Percentiles rank a stretch among this genome's conserved stretches.
Conservation (phyloP, 1,140 invertebrate genomes). For the Penaeus chinensis region DNA sequence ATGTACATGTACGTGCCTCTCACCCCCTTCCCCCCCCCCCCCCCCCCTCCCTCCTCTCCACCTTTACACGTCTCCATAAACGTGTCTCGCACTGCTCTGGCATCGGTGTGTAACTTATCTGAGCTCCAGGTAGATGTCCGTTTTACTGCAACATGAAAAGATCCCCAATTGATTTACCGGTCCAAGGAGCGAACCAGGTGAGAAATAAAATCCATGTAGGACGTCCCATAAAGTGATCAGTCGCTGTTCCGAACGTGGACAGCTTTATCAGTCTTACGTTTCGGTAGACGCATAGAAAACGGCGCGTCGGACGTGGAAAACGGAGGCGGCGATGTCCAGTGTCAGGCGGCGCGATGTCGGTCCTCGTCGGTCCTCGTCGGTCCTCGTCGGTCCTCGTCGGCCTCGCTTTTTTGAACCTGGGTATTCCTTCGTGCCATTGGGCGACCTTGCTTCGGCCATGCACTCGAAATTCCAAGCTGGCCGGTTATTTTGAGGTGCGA, state of each 20-base stretch:
- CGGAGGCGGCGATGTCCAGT: no score
- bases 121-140: not conserved
- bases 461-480: no score
- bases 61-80: slow-evolving; percentile 14
- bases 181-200: slow-evolving; percentile 15
- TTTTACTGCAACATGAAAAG: slow-evolving; percentile 13
- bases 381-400: no score
- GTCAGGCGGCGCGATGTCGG: no score
- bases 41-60: not conserved
- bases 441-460: no score
- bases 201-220: slow-evolving; percentile 41
- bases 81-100: not conserved
- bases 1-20: not conserved
- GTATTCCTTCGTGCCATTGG: no score
- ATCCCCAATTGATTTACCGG: slow-evolving; percentile 24
- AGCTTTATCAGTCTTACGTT: slow-evolving; percentile 33
- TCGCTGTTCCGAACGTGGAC: slow-evolving; percentile 10
- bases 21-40: not conserved
- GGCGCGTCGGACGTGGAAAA: no score
- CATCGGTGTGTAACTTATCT: not conserved
- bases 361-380: no score
- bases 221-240: slow-evolving; percentile 41
- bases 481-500: no score
- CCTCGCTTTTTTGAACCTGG: no score
- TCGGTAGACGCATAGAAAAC: not conserved